These are phyloP conservation scores for Nomada ruficornis DNA, from an alignment of 2,888 invertebrate species.

Conservation along the genomic window DNA sequence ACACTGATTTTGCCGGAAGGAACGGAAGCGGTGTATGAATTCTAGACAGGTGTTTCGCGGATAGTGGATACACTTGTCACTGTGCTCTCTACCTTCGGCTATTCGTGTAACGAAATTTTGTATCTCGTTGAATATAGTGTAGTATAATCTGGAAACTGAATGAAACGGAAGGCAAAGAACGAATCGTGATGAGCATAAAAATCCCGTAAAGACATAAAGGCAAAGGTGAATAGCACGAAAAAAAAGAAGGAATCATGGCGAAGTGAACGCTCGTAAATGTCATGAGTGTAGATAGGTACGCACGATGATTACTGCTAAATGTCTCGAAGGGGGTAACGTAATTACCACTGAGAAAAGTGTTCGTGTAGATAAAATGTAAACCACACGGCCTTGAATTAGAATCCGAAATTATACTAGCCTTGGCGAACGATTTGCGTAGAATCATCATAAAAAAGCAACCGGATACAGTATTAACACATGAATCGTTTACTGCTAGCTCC, in stretches of 20 bases:
- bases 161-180: too few relatives aligned
- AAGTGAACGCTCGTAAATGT: constrained; percentile 40
- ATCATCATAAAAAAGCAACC: background rate
- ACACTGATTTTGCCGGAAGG: background rate
- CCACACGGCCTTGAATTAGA: constrained; percentile 19
- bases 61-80: background rate
- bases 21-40: constrained; percentile 2
- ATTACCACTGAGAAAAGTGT: constrained; percentile 1
- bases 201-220: background rate
- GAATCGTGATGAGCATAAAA: background rate
- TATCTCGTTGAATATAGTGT: background rate
- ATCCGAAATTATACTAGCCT: background rate
- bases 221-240: constrained; percentile 29
- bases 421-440: background rate
- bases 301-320: constrained; percentile 2
- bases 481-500: too few relatives aligned
- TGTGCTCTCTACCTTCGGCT: too few relatives aligned
- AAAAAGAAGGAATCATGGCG: background rate
- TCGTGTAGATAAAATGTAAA: background rate
- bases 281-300: constrained; percentile 18
- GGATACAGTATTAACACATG: too few relatives aligned
- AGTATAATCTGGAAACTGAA: background rate
- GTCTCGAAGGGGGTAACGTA: background rate
- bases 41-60: background rate
- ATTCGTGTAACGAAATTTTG: too few relatives aligned